A percentile compares a stretch with the other conserved stretches of the same genome.
phyloP scores from a whole-genome alignment of 2,113 vertebrate species.

The Pimephales promelas region DNA sequence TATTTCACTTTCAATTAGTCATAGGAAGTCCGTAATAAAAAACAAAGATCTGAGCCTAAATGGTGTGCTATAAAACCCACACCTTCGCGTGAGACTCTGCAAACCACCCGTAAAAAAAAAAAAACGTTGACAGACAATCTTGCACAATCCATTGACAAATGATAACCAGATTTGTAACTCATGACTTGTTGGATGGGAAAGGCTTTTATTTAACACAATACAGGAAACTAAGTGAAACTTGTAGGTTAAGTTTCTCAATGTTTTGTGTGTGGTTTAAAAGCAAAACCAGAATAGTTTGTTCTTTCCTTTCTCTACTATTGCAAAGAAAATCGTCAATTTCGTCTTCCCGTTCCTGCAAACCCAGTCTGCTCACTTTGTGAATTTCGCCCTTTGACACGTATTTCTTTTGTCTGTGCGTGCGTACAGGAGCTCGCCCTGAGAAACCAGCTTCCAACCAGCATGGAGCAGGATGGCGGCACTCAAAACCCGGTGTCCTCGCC shows the following conservation, averaged over 20 bases:
- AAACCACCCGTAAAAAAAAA: slow-evolving; percentile 55
- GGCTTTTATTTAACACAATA: slow-evolving; percentile 38
- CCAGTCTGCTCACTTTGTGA: neutral
- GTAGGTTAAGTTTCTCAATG: slow-evolving; percentile 7
- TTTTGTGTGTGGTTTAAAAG: slow-evolving; percentile 13
- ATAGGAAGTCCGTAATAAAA: slow-evolving; percentile 51
- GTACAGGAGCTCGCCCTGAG: slow-evolving; percentile 92
- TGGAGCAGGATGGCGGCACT: slow-evolving; percentile 92
- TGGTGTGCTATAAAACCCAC: slow-evolving; percentile 51
- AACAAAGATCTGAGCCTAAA: slow-evolving; percentile 39
- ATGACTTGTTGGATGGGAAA: slow-evolving; percentile 51
- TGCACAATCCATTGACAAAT: slow-evolving; percentile 55
- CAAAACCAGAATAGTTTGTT: slow-evolving; percentile 54
- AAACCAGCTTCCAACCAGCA: slow-evolving; percentile 89
- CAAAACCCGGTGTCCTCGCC: slow-evolving; percentile 92
- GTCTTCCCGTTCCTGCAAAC: neutral
- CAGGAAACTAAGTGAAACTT: slow-evolving; percentile 50
- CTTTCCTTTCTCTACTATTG: slow-evolving; percentile 15
- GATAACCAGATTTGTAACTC: slow-evolving; percentile 61
- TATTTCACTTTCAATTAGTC: slow-evolving; percentile 32
- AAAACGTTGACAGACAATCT: slow-evolving; percentile 63
- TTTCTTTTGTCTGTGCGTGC: slow-evolving; percentile 36
- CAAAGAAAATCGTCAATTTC: neutral
- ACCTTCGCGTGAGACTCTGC: slow-evolving; percentile 18
- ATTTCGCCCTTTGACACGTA: neutral